phyloP scores from a whole-genome alignment of 1,140 invertebrate species.

The Pseudoatta argentina region DNA sequence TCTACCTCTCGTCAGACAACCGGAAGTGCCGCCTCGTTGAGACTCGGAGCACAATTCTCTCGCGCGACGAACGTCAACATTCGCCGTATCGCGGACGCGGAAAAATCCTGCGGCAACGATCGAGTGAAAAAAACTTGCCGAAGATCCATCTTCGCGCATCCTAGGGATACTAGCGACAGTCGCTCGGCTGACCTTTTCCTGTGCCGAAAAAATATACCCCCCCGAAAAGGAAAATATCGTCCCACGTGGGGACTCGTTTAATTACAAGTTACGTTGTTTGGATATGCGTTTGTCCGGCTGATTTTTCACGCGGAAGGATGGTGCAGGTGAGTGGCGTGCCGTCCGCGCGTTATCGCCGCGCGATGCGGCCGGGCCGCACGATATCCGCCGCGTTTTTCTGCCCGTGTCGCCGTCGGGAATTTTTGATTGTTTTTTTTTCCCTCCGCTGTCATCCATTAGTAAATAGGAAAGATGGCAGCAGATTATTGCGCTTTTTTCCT shows the following conservation, averaged over 20 bases:
- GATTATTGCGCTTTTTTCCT: slow-evolving; percentile 86
- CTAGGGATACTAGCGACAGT: neutral
- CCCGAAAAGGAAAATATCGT: slow-evolving; percentile 86
- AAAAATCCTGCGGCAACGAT: too few relatives aligned
- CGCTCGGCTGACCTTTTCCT: slow-evolving; percentile 82
- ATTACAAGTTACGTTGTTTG: slow-evolving; percentile 86
- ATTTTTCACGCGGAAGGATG: slow-evolving; percentile 84
- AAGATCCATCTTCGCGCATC: too few relatives aligned
- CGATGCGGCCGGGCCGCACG: slow-evolving; percentile 55
- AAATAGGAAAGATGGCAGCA: slow-evolving; percentile 87
- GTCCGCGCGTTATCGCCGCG: slow-evolving; percentile 68
- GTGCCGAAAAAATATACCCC: slow-evolving; percentile 85
- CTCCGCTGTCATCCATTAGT: slow-evolving; percentile 85
- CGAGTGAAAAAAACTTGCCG: neutral
- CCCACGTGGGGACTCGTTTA: slow-evolving; percentile 85
- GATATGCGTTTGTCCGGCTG: slow-evolving; percentile 85
- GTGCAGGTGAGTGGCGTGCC: slow-evolving; percentile 83
- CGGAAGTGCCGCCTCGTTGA: slow-evolving; percentile 33
- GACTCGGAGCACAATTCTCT: neutral
- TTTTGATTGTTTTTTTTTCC: slow-evolving; percentile 85
- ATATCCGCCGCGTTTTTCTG: slow-evolving; percentile 77
- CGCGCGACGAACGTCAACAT: neutral
- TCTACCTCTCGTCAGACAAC: too few relatives aligned
- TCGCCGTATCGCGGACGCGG: too few relatives aligned
- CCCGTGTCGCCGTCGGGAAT: slow-evolving; percentile 79